Evolutionary conservation across 2,888 invertebrate species (phyloP), one percentile per base, ranked within the genome.

Genomic region (Dione juno): DNA sequence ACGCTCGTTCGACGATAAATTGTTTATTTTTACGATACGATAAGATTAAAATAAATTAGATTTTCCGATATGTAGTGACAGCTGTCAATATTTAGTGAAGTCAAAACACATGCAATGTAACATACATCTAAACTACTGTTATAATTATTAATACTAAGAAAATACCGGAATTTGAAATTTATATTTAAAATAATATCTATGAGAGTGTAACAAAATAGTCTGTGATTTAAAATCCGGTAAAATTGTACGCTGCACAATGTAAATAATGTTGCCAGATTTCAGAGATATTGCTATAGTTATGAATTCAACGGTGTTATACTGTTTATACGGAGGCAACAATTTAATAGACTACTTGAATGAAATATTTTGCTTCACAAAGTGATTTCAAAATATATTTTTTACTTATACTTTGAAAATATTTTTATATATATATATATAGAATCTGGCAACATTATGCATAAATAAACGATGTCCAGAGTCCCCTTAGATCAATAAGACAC

Each of bases 11-110:
- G 81, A 81, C 79, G 80, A 79, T 80, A 75, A 79, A 79, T 57
- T 57, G 77, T 81, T 85, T 86, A 84, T 87, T 88, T 87, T 85
- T 86, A 86, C 85, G 84, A 73, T 81, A 78, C 5, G n/a, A 82
- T 70, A 78, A 81, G 78, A 75, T 77, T 78, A 67, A 40, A 59
- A 61, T 63, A 63, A 61, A 63, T 40, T 68, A 63, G 53, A 63
- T 63, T 63, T 50, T 37, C 68, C 53, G 53, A 53, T 63, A 52
- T 45, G 48, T 66, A 66, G 54, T 66, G 53, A 54, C 66, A 59
- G 57, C 41, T 57, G 59, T 71, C 68, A 48, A 59, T 72, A 13
- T 53, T 21, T 57, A 67, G 28, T 45, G 61, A 43, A 43, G 28
- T 48, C 43, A 45, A n/a, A 14, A 43, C n/a, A 66, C 19, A 16